phyloP scores from a whole-genome alignment of 2,113 vertebrate species.

The Monarcha castaneiventris region DNA sequence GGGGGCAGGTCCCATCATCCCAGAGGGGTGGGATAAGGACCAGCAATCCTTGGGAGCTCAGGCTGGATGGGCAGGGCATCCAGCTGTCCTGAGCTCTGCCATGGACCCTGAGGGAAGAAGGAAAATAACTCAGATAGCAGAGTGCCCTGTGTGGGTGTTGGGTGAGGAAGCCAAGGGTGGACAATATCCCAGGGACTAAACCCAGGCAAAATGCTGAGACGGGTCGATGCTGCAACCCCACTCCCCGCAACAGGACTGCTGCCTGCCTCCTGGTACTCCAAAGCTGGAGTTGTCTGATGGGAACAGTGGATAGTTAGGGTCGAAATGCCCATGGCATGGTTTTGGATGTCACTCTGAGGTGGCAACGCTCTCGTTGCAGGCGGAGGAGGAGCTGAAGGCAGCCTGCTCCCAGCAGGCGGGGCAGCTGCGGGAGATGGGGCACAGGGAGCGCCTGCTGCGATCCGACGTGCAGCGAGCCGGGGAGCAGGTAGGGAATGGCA shows the following conservation, averaged over 20 bases:
- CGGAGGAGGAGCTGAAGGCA: slow-evolving; percentile 63
- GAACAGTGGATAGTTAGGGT: neutral
- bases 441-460: slow-evolving; percentile 62
- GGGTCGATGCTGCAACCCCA: too few species aligned
- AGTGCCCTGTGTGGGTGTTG: too few species aligned
- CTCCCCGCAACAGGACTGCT: neutral
- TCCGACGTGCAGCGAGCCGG: slow-evolving; percentile 37
- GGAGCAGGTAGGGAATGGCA: slow-evolving; percentile 59
- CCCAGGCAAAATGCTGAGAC: fast-evolving
- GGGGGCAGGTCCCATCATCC: neutral
- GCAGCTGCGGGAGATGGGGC: slow-evolving; percentile 72
- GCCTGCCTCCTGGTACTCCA: neutral
- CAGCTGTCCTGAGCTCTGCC: neutral
- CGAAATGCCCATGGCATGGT: fast-evolving
- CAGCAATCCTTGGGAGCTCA: neutral
- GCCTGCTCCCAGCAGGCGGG: slow-evolving; percentile 58
- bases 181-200: neutral
- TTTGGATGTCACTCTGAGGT: neutral
- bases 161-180: neutral
- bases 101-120: fast-evolving
- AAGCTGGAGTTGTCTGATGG: neutral
- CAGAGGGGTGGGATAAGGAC: fast-evolving
- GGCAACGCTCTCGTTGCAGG: slow-evolving; percentile 52
- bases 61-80: neutral
- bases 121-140: neutral